Evolutionary conservation across 1,140 invertebrate genomes (phyloP).

Genomic region (Aphelinus atriplicis): DNA sequence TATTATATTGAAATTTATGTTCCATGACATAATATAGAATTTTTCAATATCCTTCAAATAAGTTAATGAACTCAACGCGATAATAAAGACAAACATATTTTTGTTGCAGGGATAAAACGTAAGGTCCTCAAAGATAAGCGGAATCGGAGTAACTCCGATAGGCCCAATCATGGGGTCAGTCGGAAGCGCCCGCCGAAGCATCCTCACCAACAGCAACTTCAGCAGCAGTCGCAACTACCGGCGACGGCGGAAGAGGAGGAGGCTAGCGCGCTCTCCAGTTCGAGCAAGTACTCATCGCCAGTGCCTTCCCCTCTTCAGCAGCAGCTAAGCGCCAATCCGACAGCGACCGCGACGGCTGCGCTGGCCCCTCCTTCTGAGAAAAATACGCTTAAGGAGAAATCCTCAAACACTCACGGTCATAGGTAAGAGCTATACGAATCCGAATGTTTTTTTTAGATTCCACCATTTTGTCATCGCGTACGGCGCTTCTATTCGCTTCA

Average conservation of each 20-base stretch:
- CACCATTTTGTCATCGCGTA: not conserved
- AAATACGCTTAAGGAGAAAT: slow-evolving; percentile 60
- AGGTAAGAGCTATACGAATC: slow-evolving; percentile 46
- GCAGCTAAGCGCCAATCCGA: slow-evolving; percentile 57
- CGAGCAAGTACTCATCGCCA: slow-evolving; percentile 66
- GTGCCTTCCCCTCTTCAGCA: slow-evolving; percentile 64
- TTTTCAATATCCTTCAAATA: no score
- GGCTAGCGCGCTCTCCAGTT: slow-evolving; percentile 60
- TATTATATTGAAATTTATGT: no score
- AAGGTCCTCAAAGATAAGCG: slow-evolving; percentile 68
- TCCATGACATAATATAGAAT: no score
- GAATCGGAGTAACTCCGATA: slow-evolving; percentile 52
- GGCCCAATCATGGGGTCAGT: slow-evolving; percentile 51
- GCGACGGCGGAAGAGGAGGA: slow-evolving; percentile 59
- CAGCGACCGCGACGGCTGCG: slow-evolving; percentile 34
- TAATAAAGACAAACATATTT: not conserved
- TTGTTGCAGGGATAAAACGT: slow-evolving; percentile 66
- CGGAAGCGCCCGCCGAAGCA: slow-evolving; percentile 59
- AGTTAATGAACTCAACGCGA: not conserved
- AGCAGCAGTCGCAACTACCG: not conserved
- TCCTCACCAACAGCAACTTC: slow-evolving; percentile 37
- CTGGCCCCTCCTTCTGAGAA: slow-evolving; percentile 50
- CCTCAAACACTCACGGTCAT: slow-evolving; percentile 55
- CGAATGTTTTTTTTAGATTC: slow-evolving; percentile 21
- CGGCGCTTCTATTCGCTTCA: no score